phyloP scores from a whole-genome alignment of 2,888 invertebrate genomes.

The Helobdella robusta region DNA sequence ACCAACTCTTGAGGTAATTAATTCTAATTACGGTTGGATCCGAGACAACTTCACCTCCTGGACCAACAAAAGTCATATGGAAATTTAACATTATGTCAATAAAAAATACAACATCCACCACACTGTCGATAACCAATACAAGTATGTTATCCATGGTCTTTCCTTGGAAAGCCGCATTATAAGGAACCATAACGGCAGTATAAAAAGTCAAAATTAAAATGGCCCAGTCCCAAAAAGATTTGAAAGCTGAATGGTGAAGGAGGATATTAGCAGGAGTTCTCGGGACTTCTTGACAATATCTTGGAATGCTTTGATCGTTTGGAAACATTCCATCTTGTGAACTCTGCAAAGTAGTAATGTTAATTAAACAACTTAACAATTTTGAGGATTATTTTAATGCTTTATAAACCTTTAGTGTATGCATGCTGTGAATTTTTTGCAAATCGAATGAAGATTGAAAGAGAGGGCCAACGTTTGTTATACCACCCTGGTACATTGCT shows the following conservation, averaged over 20 bases:
- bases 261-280: constrained; percentile 99
- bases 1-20: constrained; percentile 99
- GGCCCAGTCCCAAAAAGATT: constrained; percentile 96
- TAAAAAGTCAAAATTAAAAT: constrained; percentile 98
- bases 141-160: constrained; percentile 63
- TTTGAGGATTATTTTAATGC: neutral
- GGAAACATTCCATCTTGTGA: constrained; percentile 16
- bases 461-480: constrained; percentile 14
- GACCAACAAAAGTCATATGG: constrained; percentile 98
- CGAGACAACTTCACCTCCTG: constrained; percentile 72
- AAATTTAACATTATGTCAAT: constrained; percentile 99
- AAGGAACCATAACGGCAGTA: constrained; percentile 95
- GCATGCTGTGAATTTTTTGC: constrained; percentile 6
- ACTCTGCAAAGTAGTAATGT: neutral
- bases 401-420: constrained; percentile 2
- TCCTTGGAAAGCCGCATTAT: constrained; percentile 98
- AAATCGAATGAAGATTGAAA: constrained; percentile 12
- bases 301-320: constrained; percentile 66
- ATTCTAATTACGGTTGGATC: constrained; percentile 66
- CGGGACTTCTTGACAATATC: constrained; percentile 78
- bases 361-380: neutral
- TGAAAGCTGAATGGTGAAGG: constrained; percentile 99
- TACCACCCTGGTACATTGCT: constrained; percentile 14
- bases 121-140: constrained; percentile 58
- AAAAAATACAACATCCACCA: constrained; percentile 99